Conservation (phyloP, 2,113 vertebrate genomes). For the Leptobrachium leishanense region DNA sequence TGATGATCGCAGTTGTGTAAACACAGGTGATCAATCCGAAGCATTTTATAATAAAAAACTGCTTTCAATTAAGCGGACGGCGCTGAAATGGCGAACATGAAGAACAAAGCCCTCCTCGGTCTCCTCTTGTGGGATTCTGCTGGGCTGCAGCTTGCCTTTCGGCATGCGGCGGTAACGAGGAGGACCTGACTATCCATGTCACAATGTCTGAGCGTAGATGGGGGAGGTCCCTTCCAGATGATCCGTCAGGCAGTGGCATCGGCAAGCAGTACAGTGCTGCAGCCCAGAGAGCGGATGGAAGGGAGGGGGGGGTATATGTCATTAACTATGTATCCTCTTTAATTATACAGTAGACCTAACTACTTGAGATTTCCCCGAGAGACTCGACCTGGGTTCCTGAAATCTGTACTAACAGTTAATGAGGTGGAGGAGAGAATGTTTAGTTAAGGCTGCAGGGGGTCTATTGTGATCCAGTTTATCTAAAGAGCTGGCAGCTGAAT, state of each 20-base stretch:
- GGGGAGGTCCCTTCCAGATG: background rate
- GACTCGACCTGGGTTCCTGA: background rate
- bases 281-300: background rate
- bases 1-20: background rate
- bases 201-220: background rate
- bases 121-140: background rate
- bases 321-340: slow-evolving; percentile 22
- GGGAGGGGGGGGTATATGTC: background rate
- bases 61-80: background rate
- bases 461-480: too few species aligned
- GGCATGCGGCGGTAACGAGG: background rate
- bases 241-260: background rate
- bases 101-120: background rate
- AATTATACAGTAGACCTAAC: slow-evolving; percentile 19
- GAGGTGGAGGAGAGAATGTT: too few species aligned
- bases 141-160: background rate
- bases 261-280: background rate
- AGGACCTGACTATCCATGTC: background rate
- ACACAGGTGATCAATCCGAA: background rate
- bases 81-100: background rate
- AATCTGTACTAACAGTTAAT: background rate
- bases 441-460: too few species aligned
- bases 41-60: background rate
- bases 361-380: slow-evolving; percentile 4
- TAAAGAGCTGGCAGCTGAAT: too few species aligned